These are phyloP conservation scores for Hydropsyche tenuis DNA, from an alignment of 1,140 invertebrate species.

Conservation along the genomic window DNA sequence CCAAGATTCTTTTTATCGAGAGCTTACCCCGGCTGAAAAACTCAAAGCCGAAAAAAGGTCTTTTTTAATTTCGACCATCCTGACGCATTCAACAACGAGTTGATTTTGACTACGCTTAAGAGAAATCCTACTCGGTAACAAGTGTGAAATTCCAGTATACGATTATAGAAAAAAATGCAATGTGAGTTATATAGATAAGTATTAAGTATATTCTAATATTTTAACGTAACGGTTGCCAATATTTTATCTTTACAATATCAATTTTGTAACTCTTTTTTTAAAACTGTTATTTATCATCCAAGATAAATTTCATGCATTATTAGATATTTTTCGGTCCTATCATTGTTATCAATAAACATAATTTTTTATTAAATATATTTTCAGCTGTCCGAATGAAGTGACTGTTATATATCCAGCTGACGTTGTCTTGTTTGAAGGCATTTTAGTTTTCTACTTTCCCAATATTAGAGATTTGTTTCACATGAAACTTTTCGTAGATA, in stretches of 20 bases:
- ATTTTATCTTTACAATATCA: too few relatives aligned
- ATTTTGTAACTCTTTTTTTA: too few relatives aligned
- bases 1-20: slow-evolving; percentile 95
- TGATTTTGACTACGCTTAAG: slow-evolving; percentile 79
- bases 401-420: slow-evolving; percentile 95
- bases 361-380: too few relatives aligned
- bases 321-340: too few relatives aligned
- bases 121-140: slow-evolving; percentile 81
- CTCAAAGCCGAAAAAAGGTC: slow-evolving; percentile 85
- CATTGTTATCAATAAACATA: too few relatives aligned
- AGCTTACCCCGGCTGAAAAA: slow-evolving; percentile 82
- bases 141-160: slow-evolving; percentile 88
- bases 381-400: slow-evolving; percentile 72
- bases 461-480: slow-evolving; percentile 95
- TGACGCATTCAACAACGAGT: slow-evolving; percentile 87
- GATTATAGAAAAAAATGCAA: slow-evolving; percentile 86
- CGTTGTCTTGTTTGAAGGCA: slow-evolving; percentile 97
- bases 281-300: too few relatives aligned
- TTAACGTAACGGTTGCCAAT: too few relatives aligned
- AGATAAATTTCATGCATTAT: too few relatives aligned
- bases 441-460: slow-evolving; percentile 96
- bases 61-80: slow-evolving; percentile 99
- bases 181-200: slow-evolving; percentile 74
- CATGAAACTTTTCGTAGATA: slow-evolving; percentile 99
- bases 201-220: too few relatives aligned